Percentiles rank a stretch among this genome's conserved stretches.
phyloP scores from a whole-genome alignment of 2,888 invertebrate genomes.

The Callosobruchus maculatus region DNA sequence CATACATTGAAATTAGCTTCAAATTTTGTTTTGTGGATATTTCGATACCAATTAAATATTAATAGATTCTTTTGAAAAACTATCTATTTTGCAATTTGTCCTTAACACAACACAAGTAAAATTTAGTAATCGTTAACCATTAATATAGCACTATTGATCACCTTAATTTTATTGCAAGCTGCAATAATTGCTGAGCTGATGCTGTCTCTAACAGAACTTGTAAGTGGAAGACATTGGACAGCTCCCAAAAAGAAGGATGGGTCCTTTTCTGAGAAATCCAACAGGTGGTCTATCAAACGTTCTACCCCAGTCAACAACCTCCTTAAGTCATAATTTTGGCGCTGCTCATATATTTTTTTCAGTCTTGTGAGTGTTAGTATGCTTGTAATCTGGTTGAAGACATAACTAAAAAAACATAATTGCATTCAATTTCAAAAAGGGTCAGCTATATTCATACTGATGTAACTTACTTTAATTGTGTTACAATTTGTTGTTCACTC shows the following conservation, averaged over 20 bases:
- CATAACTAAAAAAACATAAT: constrained; percentile 73
- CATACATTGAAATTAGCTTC: too few relatives aligned
- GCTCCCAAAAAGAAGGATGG: constrained; percentile 72
- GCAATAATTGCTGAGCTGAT: constrained; percentile 84
- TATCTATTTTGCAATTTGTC: too few relatives aligned
- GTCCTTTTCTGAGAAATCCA: constrained; percentile 82
- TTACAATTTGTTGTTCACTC: constrained; percentile 76
- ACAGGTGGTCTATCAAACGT: constrained; percentile 83
- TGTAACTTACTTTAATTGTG: constrained; percentile 76
- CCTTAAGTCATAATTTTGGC: constrained; percentile 90
- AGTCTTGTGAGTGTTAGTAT: constrained; percentile 84
- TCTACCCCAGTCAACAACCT: constrained; percentile 89
- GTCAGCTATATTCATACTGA: background rate
- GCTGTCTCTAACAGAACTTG: constrained; percentile 73
- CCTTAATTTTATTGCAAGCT: constrained; percentile 75
- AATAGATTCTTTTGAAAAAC: too few relatives aligned
- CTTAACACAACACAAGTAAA: too few relatives aligned
- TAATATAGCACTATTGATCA: constrained; percentile 32
- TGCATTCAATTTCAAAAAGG: background rate
- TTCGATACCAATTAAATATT: too few relatives aligned
- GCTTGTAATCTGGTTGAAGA: constrained; percentile 93
- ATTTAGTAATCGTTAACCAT: too few relatives aligned
- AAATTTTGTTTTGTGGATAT: too few relatives aligned
- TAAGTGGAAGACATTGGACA: constrained; percentile 76
- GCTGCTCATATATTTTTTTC: constrained; percentile 85